phyloP scores from a whole-genome alignment of 2,113 vertebrate genomes.

The Tachysurus vachellii region DNA sequence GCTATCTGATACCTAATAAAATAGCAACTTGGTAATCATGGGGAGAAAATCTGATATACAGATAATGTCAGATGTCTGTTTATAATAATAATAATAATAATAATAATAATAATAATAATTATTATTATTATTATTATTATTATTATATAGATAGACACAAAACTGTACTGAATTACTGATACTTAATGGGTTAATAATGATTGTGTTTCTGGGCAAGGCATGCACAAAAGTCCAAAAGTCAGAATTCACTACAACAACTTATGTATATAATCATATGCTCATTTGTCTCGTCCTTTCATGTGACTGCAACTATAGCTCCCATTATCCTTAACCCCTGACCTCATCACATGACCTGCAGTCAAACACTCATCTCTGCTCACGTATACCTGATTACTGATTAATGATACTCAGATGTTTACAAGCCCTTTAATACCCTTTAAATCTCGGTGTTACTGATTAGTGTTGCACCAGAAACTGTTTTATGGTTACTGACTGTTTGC shows the following conservation, averaged over 20 bases:
- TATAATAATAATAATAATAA: no score
- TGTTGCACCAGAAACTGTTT: neutral
- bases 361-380: neutral
- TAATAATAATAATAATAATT: no score
- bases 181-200: neutral
- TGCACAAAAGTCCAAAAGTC: neutral
- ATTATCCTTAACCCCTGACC: neutral
- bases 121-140: no score
- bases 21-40: neutral
- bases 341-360: neutral
- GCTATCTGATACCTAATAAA: neutral
- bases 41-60: neutral
- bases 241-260: neutral
- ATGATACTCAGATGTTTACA: neutral
- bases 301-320: neutral
- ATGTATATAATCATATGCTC: neutral
- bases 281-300: neutral
- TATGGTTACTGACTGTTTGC: neutral
- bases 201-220: neutral
- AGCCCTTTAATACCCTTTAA: neutral
- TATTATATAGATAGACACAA: neutral
- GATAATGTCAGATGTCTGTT: neutral
- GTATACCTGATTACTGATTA: slow-evolving; percentile 5
- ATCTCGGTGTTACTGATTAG: neutral
- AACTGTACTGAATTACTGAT: neutral